Evolutionary conservation across 1,140 invertebrate species (phyloP), one percentile per base, ranked within the genome.

Genomic region (Tenebrio molitor): DNA sequence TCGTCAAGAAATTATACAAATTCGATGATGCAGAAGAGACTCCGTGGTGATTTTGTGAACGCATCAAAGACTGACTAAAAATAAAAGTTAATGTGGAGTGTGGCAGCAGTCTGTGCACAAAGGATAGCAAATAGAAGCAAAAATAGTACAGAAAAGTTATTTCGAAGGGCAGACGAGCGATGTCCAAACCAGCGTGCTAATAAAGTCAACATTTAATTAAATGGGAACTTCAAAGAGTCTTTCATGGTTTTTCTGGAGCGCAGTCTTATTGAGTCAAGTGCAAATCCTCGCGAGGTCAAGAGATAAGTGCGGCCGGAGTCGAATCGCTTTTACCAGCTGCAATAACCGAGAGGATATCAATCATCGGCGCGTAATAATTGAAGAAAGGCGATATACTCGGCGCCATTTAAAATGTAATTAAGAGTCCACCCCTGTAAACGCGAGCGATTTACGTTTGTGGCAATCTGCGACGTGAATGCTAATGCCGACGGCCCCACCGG

Each of bases 351-450:
- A 12, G 36, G 7, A 46, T 15, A 29, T 29, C n/a, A 58, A 25
- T 58, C 23, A 58, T 29, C 23, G 12, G 15, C 10, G 15, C 15
- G 21, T 58, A 58, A 25, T 29, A 58, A 58, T 29, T 58, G 50
- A 58, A 58, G 50, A 58, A 58, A 25, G 3, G 15, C 15, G 21
- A 4, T 58, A 65, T 71, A 65, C 7, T 50, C 23, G 34, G 23
- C 46, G 50, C 71, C 63, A 68, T 73, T 73, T 68, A 68, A 73
- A 73, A 68, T 33, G 71, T 42, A 73, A 73, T 73, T 73, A 73
- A 73, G 64, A 68, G 25, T 68, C 71, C 42, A 67, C 53, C 64
- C 23, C 64, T 67, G 64, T 62, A 68, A 46, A 68, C 53, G 50
- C 64, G 19, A 63, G 65, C 65, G 71, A 73, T 73, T 73, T 73